A percentile compares a stretch with the other conserved stretches of the same genome.
phyloP scores from a whole-genome alignment of 2,888 invertebrate species.

The Trypoxylon attenuatum region DNA sequence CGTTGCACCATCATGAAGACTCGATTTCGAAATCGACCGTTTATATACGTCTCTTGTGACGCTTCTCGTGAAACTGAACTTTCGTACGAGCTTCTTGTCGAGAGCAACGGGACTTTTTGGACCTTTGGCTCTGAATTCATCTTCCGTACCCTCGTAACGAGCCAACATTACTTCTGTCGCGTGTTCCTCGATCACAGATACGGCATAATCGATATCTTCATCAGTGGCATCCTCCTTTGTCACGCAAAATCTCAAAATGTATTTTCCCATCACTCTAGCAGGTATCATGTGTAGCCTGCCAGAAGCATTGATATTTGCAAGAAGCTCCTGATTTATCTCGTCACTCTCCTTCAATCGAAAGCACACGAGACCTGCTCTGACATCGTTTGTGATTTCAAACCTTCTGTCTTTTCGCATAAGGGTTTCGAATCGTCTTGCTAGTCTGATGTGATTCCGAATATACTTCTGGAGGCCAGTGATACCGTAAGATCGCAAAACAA shows the following conservation, averaged over 20 bases:
- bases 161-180: constrained; percentile 78
- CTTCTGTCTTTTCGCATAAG: constrained; percentile 81
- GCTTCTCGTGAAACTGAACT: constrained; percentile 78
- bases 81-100: constrained; percentile 76
- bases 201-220: constrained; percentile 82
- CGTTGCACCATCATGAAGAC: constrained; percentile 77
- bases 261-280: constrained; percentile 84
- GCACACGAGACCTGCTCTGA: constrained; percentile 85
- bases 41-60: constrained; percentile 77
- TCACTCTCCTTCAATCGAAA: constrained; percentile 85
- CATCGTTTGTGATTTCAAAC: constrained; percentile 87
- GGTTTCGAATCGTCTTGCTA: constrained; percentile 85
- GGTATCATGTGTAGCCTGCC: constrained; percentile 92
- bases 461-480: constrained; percentile 87
- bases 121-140: constrained; percentile 71
- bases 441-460: constrained; percentile 86
- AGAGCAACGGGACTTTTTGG: constrained; percentile 75
- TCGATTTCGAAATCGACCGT: constrained; percentile 76
- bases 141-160: constrained; percentile 68
- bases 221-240: constrained; percentile 86
- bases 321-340: constrained; percentile 83
- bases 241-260: constrained; percentile 87
- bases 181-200: constrained; percentile 79
- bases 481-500: constrained; percentile 88
- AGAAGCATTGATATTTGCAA: constrained; percentile 88